Percentiles rank a stretch among this genome's conserved stretches.
These are phyloP conservation scores for Stichopus chloronotus DNA, from an alignment of 35 echinoderm and acorn worm genomes.

Conservation along the genomic window DNA sequence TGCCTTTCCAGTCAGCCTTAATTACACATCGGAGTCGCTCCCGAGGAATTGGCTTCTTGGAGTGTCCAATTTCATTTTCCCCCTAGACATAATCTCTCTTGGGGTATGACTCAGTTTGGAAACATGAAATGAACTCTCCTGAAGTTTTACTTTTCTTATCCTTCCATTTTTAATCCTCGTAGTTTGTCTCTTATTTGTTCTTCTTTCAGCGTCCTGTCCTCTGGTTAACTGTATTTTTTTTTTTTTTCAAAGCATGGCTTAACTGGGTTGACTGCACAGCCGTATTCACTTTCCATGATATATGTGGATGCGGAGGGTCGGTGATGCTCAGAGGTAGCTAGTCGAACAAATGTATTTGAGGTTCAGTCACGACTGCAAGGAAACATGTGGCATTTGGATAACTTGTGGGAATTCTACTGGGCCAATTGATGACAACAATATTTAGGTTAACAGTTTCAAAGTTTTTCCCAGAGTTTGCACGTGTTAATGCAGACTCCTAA, in stretches of 20 bases:
- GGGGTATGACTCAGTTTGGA: slow-evolving; percentile 40
- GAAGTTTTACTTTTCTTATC: not conserved
- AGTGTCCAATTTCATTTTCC: slow-evolving; percentile 60
- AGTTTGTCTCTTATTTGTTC: not conserved
- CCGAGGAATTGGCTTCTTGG: slow-evolving; percentile 41
- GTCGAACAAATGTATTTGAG: not conserved
- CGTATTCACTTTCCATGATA: not conserved
- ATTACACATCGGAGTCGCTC: slow-evolving; percentile 51
- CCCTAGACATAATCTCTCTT: slow-evolving; percentile 49
- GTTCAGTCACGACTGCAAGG: not conserved
- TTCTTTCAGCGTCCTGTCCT: not conserved
- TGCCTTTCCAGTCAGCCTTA: slow-evolving; percentile 45
- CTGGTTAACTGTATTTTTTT: not conserved
- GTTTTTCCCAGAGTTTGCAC: not conserved
- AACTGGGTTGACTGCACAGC: not conserved
- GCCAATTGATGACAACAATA: not conserved
- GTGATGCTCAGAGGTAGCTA: not conserved
- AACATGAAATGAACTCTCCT: slow-evolving; percentile 42
- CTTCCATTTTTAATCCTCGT: not conserved
- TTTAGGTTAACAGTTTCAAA: not conserved
- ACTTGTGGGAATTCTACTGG: not conserved
- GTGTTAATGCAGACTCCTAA: not conserved
- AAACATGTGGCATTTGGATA: not conserved
- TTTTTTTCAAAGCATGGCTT: not conserved
- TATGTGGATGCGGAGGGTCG: not conserved